Percentiles rank a stretch among this genome's conserved stretches.
phyloP scores from a whole-genome alignment of 2,797 vertebrate genomes.

The Sibirionetta formosa region DNA sequence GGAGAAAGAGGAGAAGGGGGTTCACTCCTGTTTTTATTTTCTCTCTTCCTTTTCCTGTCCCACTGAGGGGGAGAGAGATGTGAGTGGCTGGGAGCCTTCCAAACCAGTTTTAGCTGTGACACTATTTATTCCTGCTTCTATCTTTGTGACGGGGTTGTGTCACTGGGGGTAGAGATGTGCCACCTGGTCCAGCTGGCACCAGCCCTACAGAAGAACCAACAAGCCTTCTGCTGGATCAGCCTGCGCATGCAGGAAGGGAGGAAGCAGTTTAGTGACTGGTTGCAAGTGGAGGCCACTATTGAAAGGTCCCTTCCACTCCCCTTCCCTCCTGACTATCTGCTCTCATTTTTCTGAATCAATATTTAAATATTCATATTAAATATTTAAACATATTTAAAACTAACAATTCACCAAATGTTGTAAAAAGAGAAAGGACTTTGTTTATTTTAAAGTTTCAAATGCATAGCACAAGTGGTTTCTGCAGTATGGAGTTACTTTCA shows the following conservation, averaged over 20 bases:
- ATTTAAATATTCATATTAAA: background rate
- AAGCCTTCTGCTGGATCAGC: background rate
- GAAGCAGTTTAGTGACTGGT: background rate
- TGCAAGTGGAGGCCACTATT: rapidly evolving
- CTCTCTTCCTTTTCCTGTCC: too few species aligned
- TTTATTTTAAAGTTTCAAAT: background rate
- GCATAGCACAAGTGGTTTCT: background rate
- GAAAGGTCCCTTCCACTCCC: background rate
- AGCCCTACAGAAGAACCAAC: background rate
- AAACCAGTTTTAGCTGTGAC: background rate
- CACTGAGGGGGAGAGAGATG: rapidly evolving
- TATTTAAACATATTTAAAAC: background rate
- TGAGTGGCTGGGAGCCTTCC: background rate
- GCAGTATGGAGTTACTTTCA: background rate
- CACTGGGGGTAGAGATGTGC: background rate
- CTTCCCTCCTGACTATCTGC: background rate
- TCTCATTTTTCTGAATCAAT: background rate
- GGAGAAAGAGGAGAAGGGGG: background rate
- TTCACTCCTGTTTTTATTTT: background rate
- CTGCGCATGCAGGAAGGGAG: rapidly evolving
- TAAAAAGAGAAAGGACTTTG: background rate
- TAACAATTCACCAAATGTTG: background rate
- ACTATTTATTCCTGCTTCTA: background rate
- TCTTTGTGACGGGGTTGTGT: background rate
- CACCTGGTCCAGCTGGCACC: background rate